These are phyloP conservation scores for Pachydiplax longipennis DNA, from an alignment of 2,888 invertebrate genomes.

Conservation along the genomic window DNA sequence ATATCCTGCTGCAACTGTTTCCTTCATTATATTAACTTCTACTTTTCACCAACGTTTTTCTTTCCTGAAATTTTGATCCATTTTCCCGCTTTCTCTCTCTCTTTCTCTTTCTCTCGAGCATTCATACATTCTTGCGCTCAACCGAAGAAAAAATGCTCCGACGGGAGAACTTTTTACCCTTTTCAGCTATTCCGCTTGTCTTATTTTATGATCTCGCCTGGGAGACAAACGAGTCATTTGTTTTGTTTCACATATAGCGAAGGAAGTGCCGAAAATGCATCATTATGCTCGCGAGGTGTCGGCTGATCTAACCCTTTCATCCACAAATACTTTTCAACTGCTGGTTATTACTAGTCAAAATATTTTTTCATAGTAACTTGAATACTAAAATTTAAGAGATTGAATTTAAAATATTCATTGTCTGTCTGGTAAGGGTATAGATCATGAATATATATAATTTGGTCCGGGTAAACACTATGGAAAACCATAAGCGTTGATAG, in stretches of 20 bases:
- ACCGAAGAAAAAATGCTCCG: background rate
- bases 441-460: too few relatives aligned
- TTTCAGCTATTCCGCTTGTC: conserved; percentile 38
- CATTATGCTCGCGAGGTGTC: background rate
- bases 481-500: too few relatives aligned
- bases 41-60: too few relatives aligned
- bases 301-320: too few relatives aligned
- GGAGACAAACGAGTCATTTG: conserved; percentile 22
- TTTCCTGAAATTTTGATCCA: too few relatives aligned
- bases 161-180: background rate
- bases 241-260: conserved; percentile 1
- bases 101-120: too few relatives aligned
- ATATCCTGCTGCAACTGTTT: too few relatives aligned
- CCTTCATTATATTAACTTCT: too few relatives aligned
- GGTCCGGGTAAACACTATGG: too few relatives aligned
- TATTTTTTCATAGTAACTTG: background rate
- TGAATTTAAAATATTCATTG: background rate
- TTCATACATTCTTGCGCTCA: background rate
- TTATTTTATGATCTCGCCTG: background rate
- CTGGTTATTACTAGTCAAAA: too few relatives aligned
- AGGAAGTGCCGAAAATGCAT: background rate
- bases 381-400: background rate
- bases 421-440: too few relatives aligned
- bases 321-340: too few relatives aligned
- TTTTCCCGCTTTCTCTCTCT: background rate